Evolutionary conservation across 1,140 invertebrate genomes (phyloP).

Genomic region (Calycopis cecrops): DNA sequence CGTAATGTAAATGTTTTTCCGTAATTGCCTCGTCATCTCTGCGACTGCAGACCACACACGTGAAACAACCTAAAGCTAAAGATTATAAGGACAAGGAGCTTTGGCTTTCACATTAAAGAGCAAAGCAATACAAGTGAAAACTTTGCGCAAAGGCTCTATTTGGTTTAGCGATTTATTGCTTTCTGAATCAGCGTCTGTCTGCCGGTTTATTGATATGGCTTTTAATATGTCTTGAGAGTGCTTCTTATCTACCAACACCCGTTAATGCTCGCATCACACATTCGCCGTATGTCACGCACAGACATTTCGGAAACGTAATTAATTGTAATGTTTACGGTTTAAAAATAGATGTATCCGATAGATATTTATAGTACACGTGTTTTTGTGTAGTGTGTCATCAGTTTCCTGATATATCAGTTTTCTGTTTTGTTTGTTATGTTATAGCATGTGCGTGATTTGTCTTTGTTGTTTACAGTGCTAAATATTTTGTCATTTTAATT

Average conservation of each 20-base stretch:
- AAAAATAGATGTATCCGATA: no score
- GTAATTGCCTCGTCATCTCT: neutral
- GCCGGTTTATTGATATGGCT: conserved; percentile 56
- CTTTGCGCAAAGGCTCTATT: conserved; percentile 40
- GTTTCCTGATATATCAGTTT: no score
- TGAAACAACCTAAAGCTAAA: conserved; percentile 61
- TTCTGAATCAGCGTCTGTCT: conserved; percentile 47
- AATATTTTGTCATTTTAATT: no score
- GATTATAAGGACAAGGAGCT: conserved; percentile 56
- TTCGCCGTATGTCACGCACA: no score
- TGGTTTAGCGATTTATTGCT: conserved; percentile 33
- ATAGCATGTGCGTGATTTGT: conserved; percentile 4
- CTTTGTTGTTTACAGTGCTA: neutral
- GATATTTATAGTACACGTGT: no score
- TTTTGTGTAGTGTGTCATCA: no score
- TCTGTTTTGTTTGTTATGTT: no score
- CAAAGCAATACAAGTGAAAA: conserved; percentile 35
- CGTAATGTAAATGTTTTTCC: no score
- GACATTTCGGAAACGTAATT: no score
- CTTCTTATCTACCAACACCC: conserved; percentile 14
- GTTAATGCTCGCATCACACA: no score
- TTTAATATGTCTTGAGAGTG: conserved; percentile 31
- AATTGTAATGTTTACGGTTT: no score
- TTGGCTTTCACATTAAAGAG: conserved; percentile 58
- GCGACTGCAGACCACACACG: conserved; percentile 20